Conservation (phyloP, 37 sponge, comb jelly and placozoan species). For the Hormiphora californensis region DNA sequence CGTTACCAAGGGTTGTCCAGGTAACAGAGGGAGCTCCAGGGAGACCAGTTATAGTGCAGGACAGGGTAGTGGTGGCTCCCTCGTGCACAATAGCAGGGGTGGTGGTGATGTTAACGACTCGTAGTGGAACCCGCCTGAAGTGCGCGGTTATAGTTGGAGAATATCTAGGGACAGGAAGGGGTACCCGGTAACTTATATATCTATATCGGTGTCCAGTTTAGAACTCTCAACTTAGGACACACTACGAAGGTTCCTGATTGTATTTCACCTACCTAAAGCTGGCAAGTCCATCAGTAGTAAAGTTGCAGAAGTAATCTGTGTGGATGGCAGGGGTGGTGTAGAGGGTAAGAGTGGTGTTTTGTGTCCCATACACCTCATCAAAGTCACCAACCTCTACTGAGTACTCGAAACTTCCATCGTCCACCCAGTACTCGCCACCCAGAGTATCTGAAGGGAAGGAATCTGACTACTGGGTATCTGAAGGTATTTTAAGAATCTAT, state of each 20-base stretch:
- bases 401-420: too few relatives aligned
- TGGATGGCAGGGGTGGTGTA: neutral
- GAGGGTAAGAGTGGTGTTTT: too few relatives aligned
- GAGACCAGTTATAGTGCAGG: neutral
- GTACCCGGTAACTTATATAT: neutral
- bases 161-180: neutral
- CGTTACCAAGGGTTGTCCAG: neutral
- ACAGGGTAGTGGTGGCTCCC: constrained; percentile 1
- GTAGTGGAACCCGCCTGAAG: neutral
- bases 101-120: neutral
- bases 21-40: neutral
- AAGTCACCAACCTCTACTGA: too few relatives aligned
- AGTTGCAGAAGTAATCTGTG: neutral
- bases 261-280: neutral
- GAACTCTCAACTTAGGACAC: too few relatives aligned
- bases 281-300: neutral
- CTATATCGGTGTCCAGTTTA: too few relatives aligned
- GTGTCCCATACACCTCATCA: too few relatives aligned
- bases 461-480: too few relatives aligned
- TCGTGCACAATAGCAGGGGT: neutral
- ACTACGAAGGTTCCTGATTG: too few relatives aligned
- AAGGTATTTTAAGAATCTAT: too few relatives aligned
- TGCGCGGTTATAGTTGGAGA: neutral
- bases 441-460: too few relatives aligned
- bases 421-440: too few relatives aligned